Percentiles rank a stretch among this genome's conserved stretches.
These are phyloP conservation scores for Patella caerulea DNA, from an alignment of 2,888 invertebrate species.

Conservation along the genomic window DNA sequence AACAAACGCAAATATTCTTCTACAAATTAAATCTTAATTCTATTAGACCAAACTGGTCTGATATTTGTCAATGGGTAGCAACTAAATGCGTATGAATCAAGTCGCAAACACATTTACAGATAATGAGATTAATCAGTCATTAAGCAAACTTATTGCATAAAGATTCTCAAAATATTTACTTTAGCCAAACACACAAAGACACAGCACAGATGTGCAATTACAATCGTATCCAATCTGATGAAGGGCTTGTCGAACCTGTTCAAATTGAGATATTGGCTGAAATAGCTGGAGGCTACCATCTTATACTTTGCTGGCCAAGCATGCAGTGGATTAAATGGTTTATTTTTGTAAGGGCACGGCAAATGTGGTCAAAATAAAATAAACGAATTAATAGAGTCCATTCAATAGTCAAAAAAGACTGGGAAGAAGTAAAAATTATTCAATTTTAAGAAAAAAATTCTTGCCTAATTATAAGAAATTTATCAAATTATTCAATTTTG, in stretches of 20 bases:
- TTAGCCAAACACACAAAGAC: background rate
- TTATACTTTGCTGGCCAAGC: slow-evolving; percentile 5
- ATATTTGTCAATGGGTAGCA: slow-evolving; percentile 10
- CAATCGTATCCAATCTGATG: background rate
- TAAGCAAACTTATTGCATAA: slow-evolving; percentile 13
- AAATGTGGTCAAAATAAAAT: slow-evolving; percentile 9
- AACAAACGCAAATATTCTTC: slow-evolving; percentile 4
- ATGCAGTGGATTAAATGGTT: background rate
- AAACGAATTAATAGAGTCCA: background rate
- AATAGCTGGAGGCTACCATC: slow-evolving; percentile 1
- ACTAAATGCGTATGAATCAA: slow-evolving; percentile 8
- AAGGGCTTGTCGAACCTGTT: background rate
- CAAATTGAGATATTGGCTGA: slow-evolving; percentile 10
- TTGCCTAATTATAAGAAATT: no score
- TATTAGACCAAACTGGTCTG: slow-evolving; percentile 2
- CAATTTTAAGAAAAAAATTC: no score
- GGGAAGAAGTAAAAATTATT: no score
- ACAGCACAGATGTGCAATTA: slow-evolving; percentile 6
- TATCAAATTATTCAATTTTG: no score
- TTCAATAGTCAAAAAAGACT: no score
- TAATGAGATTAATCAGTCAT: slow-evolving; percentile 10
- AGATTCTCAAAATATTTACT: slow-evolving; percentile 7
- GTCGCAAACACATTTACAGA: background rate
- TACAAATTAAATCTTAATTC: slow-evolving; percentile 4
- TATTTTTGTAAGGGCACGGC: background rate